Evolutionary conservation across 2,113 vertebrate genomes (phyloP).

Genomic region (Callospermophilus lateralis): DNA sequence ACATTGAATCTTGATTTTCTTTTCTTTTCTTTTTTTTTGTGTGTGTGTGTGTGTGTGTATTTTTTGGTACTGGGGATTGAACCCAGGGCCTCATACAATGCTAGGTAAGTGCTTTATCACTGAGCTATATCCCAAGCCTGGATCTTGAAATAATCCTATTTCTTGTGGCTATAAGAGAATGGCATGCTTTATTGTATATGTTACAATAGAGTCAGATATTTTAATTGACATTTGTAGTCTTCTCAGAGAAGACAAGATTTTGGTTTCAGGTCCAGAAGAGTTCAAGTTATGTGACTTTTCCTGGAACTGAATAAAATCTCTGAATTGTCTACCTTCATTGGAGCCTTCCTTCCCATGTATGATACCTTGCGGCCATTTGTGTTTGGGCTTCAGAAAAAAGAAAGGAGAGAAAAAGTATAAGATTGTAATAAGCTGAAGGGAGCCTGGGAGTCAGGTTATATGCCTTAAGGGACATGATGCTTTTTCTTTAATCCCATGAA

Average conservation of each 20-base stretch:
- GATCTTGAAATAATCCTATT: slow-evolving; percentile 27
- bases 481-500: slow-evolving; percentile 33
- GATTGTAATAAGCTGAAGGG: background rate
- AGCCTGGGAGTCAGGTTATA: background rate
- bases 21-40: too few species aligned
- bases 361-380: slow-evolving; percentile 16
- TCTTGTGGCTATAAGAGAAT: background rate
- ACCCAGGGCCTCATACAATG: too few species aligned
- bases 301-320: slow-evolving; percentile 18
- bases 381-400: slow-evolving; percentile 45
- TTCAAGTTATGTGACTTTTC: slow-evolving; percentile 56
- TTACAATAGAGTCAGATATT: slow-evolving; percentile 14
- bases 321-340: background rate
- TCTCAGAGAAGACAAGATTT: slow-evolving; percentile 40
- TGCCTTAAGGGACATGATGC: background rate
- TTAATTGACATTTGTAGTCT: slow-evolving; percentile 30
- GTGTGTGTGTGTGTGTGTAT: too few species aligned
- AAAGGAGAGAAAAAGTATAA: background rate
- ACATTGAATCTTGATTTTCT: background rate
- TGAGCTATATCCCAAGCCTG: too few species aligned
- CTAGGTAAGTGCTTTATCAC: too few species aligned
- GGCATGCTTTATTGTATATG: slow-evolving; percentile 6
- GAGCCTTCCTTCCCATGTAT: background rate
- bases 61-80: too few species aligned
- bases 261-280: slow-evolving; percentile 47